Percentiles rank a stretch among this genome's conserved stretches.
These are phyloP conservation scores for Sitta europaea DNA, from an alignment of 2,113 vertebrate species.

Conservation along the genomic window DNA sequence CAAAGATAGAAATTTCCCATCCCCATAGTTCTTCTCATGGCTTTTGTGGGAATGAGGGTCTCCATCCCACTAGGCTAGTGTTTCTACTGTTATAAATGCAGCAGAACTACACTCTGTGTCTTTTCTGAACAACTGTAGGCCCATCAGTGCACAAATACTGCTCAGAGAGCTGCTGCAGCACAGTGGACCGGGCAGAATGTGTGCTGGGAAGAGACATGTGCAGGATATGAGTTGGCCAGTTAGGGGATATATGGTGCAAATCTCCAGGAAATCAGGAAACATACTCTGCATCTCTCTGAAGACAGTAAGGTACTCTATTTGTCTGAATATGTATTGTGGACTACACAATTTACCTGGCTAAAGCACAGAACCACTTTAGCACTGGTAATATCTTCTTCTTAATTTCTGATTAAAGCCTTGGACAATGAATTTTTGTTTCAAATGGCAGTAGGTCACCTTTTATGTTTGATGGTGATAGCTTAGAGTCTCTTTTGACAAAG, in stretches of 20 bases:
- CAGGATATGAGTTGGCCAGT: neutral
- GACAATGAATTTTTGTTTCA: neutral
- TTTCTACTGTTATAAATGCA: neutral
- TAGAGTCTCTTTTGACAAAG: neutral
- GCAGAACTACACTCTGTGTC: neutral
- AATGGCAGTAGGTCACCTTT: neutral
- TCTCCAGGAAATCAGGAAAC: neutral
- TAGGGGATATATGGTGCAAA: neutral
- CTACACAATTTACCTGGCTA: neutral
- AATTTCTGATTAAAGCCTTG: neutral
- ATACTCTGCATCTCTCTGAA: neutral
- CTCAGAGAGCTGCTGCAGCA: neutral
- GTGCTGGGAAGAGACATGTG: neutral
- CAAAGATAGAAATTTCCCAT: neutral
- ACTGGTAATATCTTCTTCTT: neutral
- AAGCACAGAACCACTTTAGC: neutral
- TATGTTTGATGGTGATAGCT: neutral
- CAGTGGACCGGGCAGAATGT: neutral
- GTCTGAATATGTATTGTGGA: neutral
- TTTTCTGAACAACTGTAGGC: neutral
- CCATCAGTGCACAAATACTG: fast-evolving
- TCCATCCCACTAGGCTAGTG: neutral
- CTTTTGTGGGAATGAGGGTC: neutral
- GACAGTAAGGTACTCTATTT: neutral
- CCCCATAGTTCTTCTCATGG: neutral